These are phyloP conservation scores for Podabrus alpinus DNA, from an alignment of 2,888 invertebrate species.

Conservation along the genomic window DNA sequence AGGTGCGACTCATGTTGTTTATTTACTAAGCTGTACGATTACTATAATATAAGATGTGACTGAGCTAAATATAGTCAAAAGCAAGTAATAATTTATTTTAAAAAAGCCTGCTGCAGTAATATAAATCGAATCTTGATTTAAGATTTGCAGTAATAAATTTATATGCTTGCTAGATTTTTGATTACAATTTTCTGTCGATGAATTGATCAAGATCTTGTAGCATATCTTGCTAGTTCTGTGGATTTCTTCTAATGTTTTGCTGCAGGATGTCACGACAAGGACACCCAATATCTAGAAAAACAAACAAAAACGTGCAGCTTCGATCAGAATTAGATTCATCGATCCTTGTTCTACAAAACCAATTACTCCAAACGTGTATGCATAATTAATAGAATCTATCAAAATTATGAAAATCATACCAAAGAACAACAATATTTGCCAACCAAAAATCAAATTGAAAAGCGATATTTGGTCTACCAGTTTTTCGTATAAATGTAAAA, in stretches of 20 bases:
- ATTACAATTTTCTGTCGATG: constrained; percentile 6
- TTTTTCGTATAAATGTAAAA: background rate
- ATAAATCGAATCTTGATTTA: constrained; percentile 6
- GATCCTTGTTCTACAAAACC: background rate
- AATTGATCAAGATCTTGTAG: constrained; percentile 31
- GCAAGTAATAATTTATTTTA: constrained; percentile 25
- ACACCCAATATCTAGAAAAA: constrained; percentile 31
- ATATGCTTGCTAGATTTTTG: constrained; percentile 7
- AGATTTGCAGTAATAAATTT: constrained; percentile 16
- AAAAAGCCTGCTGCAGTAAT: constrained; percentile 34
- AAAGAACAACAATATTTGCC: background rate
- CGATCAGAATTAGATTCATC: background rate
- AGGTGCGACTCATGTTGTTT: too few relatives aligned
- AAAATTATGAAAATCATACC: background rate
- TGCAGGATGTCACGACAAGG: constrained; percentile 32
- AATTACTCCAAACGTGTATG: background rate
- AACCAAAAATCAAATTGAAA: background rate
- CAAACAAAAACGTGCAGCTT: too few relatives aligned
- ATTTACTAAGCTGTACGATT: constrained; percentile 28
- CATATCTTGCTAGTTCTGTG: constrained; percentile 31
- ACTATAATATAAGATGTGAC: constrained; percentile 32
- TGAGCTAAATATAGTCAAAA: constrained; percentile 29
- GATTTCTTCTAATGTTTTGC: constrained; percentile 31
- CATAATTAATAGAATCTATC: background rate
- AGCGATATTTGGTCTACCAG: background rate